Evolutionary conservation across 2,797 vertebrate genomes (phyloP), one percentile per base, ranked within the genome.

Genomic region (Cyclopterus lumpus): DNA sequence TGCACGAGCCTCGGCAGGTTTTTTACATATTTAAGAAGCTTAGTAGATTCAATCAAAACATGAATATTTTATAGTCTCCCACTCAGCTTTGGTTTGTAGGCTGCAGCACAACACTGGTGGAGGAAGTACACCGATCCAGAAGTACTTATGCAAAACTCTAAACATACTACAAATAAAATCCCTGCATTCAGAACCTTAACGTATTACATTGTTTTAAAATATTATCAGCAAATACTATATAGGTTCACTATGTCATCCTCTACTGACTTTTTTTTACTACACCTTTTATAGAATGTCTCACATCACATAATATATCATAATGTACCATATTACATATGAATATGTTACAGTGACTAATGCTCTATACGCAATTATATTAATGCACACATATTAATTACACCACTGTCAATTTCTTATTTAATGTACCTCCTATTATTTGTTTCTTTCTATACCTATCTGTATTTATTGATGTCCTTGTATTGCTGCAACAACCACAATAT

Each of bases 1-100:
- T n/a, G 77, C 34, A 40, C 48, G 59, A 78, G 73, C 49, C 44
- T 40, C 70, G 8, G 34, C 42, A 28, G 48, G 11, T 36, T 42
- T 67, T n/a, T 18, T 40, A 48, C 40, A 34, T 11, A 3, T 69
- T 2, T 6, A 48, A 26, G 18, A 28, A 15, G 8, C 26, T 14
- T 15, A 6, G 44, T 0, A 2, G 16, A 49, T 18, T 42, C 10
- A 46, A 32, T 36, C 36, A 24, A 30, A 51, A 7, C 10, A 44
- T 16, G 10, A 14, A 6, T 18, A 2, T 42, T 28, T 36, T 1
- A 36, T n/a, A 14, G 34, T 38, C 38, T 66, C 7, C 28, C 53
- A 16, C 3, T 34, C 28, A 20, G 4, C 15, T 12, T 1, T 18
- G 14, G 4, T 26, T 28, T 15, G 6, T 0, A n/a, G 5, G 42